A percentile compares a stretch with the other conserved stretches of the same genome.
Evolutionary conservation across 2,797 vertebrate genomes (phyloP).

Genomic region (Danio aesculapii): DNA sequence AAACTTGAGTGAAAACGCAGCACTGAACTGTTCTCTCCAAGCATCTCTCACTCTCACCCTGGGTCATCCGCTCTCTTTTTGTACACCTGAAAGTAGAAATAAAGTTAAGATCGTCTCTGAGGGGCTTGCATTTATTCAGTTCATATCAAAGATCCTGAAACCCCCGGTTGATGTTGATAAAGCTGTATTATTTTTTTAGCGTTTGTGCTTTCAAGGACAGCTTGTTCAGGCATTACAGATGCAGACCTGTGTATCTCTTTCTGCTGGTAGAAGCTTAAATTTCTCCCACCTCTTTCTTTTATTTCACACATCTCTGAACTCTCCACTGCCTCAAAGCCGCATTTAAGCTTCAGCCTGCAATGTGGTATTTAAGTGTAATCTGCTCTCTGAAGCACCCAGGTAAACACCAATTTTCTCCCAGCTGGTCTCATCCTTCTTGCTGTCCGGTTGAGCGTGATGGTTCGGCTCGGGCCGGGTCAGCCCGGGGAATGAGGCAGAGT

Average conservation of each 20-base stretch:
- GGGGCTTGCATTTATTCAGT: constrained; percentile 22
- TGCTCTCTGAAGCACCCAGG: constrained; percentile 30
- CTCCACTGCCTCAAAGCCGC: constrained; percentile 27
- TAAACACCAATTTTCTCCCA: constrained; percentile 41
- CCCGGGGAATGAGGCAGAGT: constrained; percentile 1
- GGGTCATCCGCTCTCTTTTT: not conserved
- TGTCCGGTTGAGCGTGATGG: constrained; percentile 14
- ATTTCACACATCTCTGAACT: constrained; percentile 34
- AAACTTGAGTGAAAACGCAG: not conserved
- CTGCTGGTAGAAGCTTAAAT: not conserved
- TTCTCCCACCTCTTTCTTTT: constrained; percentile 26
- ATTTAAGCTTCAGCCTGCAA: constrained; percentile 32
- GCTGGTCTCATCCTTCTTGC: constrained; percentile 40
- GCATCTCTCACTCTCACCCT: not conserved
- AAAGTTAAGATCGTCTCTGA: not conserved
- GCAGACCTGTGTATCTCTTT: not conserved
- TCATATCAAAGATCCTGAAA: constrained; percentile 52
- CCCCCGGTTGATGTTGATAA: constrained; percentile 55
- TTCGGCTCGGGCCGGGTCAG: constrained; percentile 30
- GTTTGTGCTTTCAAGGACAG: constrained; percentile 55
- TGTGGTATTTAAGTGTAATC: constrained; percentile 46
- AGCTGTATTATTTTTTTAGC: constrained; percentile 24
- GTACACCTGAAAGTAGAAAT: not conserved
- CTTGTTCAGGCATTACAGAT: constrained; percentile 6
- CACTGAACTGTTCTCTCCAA: not conserved